phyloP scores from a whole-genome alignment of 2,113 vertebrate species.

The Tinamus guttatus region DNA sequence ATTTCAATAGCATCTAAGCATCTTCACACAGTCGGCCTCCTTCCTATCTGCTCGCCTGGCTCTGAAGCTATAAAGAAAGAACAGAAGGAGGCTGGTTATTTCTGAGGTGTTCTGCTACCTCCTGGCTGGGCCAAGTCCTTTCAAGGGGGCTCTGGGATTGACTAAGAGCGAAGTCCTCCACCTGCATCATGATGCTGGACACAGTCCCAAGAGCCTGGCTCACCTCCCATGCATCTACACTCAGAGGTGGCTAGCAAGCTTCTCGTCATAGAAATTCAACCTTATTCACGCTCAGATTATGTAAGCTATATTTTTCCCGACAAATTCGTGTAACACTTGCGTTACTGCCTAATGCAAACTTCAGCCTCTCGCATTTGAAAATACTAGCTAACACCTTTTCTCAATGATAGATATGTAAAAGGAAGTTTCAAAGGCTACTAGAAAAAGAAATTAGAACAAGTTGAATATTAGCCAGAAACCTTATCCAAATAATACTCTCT shows the following conservation, averaged over 20 bases:
- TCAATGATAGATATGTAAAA: neutral
- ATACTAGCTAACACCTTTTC: neutral
- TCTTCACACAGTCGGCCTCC: neutral
- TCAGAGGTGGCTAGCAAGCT: neutral
- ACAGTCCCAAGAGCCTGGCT: neutral
- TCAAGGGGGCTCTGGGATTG: accelerated
- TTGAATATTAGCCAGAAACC: neutral
- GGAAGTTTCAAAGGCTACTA: neutral
- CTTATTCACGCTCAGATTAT: neutral
- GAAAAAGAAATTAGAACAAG: neutral
- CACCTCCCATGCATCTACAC: neutral
- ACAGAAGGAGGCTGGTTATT: neutral
- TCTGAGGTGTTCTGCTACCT: neutral
- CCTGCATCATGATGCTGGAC: neutral
- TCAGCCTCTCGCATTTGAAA: neutral
- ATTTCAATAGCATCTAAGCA: neutral
- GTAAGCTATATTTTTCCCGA: neutral
- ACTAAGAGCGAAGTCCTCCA: accelerated
- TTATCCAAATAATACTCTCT: neutral
- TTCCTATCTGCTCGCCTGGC: neutral
- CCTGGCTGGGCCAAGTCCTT: neutral
- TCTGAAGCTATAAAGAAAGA: neutral
- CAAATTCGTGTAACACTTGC: neutral
- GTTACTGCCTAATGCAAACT: neutral
- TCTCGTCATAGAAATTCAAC: neutral